Conservation (phyloP, 2,797 vertebrate species). For the Onychomys torridus region DNA sequence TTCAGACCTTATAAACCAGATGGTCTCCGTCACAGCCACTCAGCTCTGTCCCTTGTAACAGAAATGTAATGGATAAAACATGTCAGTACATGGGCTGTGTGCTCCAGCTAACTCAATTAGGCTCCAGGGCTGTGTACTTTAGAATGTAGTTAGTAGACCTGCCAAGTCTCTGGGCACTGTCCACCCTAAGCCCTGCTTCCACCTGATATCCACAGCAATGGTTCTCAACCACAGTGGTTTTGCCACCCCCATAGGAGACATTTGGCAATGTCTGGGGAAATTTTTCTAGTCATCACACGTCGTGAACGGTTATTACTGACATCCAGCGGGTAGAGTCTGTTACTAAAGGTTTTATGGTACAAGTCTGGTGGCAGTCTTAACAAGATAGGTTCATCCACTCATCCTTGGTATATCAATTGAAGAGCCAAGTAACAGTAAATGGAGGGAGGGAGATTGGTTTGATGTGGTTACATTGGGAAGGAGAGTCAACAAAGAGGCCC, state of each 20-base stretch:
- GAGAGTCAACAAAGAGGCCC: background rate
- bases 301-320: background rate
- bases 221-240: background rate
- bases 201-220: background rate
- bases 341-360: background rate
- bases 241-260: background rate
- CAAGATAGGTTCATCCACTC: background rate
- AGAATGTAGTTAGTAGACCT: background rate
- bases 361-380: background rate
- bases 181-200: background rate
- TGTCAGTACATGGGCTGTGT: accelerated
- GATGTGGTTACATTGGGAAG: background rate
- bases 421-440: background rate
- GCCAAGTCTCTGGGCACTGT: background rate
- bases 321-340: background rate
- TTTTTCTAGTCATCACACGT: background rate
- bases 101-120: background rate
- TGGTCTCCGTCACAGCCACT: background rate
- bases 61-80: background rate
- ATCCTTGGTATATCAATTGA: background rate
- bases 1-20: background rate
- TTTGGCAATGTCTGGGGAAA: background rate
- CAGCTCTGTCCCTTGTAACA: background rate
- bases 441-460: background rate
- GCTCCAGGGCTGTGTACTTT: background rate